Conservation (phyloP, 2,888 invertebrate species). For the Dasysyrphus tricinctus region DNA sequence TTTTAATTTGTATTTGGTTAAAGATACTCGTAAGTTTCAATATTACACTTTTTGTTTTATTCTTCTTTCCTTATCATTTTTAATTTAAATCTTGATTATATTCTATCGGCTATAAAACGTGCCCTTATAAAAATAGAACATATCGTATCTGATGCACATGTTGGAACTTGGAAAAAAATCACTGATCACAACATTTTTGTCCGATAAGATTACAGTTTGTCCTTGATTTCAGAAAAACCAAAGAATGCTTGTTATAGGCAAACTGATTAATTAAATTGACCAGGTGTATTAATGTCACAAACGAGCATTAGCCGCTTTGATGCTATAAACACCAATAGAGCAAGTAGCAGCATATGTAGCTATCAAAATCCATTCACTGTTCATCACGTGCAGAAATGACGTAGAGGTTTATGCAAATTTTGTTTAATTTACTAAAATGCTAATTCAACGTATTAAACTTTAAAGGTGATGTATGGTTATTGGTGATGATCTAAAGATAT, state of each 20-base stretch:
- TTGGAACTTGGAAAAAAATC: neutral
- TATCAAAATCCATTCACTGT: slow-evolving; percentile 52
- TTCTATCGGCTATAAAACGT: no score
- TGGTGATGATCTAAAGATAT: slow-evolving; percentile 46
- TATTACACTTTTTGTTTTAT: no score
- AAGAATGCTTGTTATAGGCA: neutral
- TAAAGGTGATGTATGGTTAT: slow-evolving; percentile 37
- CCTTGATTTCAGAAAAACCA: neutral
- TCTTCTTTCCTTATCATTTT: no score
- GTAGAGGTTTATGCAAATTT: slow-evolving; percentile 37
- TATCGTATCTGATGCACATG: neutral
- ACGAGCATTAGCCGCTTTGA: neutral
- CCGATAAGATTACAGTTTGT: neutral
- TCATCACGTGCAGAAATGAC: slow-evolving; percentile 38
- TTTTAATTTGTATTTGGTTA: no score
- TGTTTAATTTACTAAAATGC: slow-evolving; percentile 31
- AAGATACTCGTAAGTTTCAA: no score
- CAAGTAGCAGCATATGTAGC: neutral
- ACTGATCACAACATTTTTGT: neutral
- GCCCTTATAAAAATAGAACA: neutral
- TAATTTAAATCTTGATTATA: no score
- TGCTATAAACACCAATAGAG: neutral
- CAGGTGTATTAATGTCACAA: slow-evolving; percentile 33
- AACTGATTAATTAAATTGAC: slow-evolving; percentile 27
- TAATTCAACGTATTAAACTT: slow-evolving; percentile 27